A percentile compares a stretch with the other conserved stretches of the same genome.
These are phyloP conservation scores for Drosophila diplacantha DNA, from an alignment of 2,888 invertebrate species.

Conservation along the genomic window DNA sequence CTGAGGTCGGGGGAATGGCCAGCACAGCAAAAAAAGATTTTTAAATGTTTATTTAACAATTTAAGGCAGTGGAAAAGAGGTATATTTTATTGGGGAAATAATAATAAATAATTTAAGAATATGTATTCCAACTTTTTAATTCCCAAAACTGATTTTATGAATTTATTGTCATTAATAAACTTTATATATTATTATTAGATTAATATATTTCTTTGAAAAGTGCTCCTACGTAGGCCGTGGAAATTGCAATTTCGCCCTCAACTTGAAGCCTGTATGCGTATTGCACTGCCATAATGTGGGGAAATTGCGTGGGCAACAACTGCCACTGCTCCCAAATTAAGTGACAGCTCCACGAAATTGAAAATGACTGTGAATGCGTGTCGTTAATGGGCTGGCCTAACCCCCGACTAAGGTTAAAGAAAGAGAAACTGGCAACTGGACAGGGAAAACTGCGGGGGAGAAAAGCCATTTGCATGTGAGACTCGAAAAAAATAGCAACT, in stretches of 20 bases:
- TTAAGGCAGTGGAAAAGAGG: not conserved
- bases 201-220: not conserved
- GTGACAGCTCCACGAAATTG: constrained; percentile 64
- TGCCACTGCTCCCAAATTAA: constrained; percentile 66
- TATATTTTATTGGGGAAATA: not conserved
- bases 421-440: constrained; percentile 29
- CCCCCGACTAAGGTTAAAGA: constrained; percentile 44
- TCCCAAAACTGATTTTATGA: not conserved
- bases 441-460: constrained; percentile 8
- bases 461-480: constrained; percentile 29
- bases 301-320: constrained; percentile 49
- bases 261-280: constrained; percentile 24
- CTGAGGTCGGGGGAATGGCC: constrained; percentile 1
- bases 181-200: not conserved
- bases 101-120: not conserved
- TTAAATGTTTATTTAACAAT: not conserved
- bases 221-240: constrained; percentile 51
- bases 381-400: constrained; percentile 61
- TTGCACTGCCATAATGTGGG: constrained; percentile 7
- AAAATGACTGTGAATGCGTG: constrained; percentile 58
- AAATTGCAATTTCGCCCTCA: constrained; percentile 61
- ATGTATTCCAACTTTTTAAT: not conserved
- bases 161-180: too few relatives aligned
- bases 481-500: constrained; percentile 4
- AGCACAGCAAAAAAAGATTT: not conserved